Evolutionary conservation across 2,888 invertebrate species (phyloP), one percentile per base, ranked within the genome.

Genomic region (Heliconius ethilla): DNA sequence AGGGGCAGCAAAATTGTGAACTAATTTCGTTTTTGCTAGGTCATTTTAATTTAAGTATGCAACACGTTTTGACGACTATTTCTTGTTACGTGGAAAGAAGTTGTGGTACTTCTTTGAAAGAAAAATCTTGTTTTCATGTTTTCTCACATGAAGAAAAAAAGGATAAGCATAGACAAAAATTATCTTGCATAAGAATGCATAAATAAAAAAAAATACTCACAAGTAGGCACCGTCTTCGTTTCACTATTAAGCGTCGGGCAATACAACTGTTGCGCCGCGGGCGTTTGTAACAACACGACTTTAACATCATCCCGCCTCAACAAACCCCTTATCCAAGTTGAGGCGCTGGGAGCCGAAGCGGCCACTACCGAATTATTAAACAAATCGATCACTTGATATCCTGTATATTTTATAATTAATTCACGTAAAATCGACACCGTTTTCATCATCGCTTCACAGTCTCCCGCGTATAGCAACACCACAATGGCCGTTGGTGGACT

Each of bases 401-500:
- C 51, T 10, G 51, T 37, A n/a, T 65, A 7, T 65, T 18, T 51
- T 69, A 25, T 11, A 81, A 94, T 82, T 77, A 92, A 70, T 75
- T 4, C 70, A 62, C 73, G 82, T 45, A 95, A 88, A 55, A 85
- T 84, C 2, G 74, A 82, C 66, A 89, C 85, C 22, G 87, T 86
- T 10, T 84, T 83, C 86, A 88, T 87, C 15, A 90, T 89, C 18
- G 76, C 83, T 65, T 86, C 85, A 73, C 92, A 89, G 86, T 95
- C 95, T 25, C 94, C 87, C 77, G 95, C 93, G 88, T 95, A 94
- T 85, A 95, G 85, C 83, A 95, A 84, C 82, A 95, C 81, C 67
- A 76, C 75, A 72, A 81, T 55, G 66, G 81, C 74, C 33, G 67
- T 27, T 40, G 69, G 40, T 55, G 25, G 51, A 51, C 51, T 22